Conservation (phyloP, 1,140 invertebrate species). For the Eumaeus atala region DNA sequence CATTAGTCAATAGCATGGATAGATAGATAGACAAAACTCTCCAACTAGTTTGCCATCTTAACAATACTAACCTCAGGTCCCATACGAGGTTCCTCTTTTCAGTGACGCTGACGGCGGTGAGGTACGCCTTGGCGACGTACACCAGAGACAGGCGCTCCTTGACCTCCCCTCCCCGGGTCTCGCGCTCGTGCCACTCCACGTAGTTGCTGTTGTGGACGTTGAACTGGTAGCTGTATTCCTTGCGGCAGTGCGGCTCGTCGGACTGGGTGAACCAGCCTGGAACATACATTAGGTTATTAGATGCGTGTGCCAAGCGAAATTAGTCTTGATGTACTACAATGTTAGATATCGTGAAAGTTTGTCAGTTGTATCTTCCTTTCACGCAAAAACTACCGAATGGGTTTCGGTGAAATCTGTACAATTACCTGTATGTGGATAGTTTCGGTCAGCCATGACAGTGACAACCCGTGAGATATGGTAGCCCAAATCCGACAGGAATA, state of each 20-base stretch:
- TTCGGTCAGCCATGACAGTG: slow-evolving; percentile 89
- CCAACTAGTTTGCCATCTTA: no score
- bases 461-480: slow-evolving; percentile 91
- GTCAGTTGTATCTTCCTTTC: no score
- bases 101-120: slow-evolving; percentile 87
- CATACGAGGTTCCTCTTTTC: slow-evolving; percentile 93
- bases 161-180: slow-evolving; percentile 77
- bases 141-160: slow-evolving; percentile 82
- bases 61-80: slow-evolving; percentile 77
- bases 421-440: slow-evolving; percentile 89
- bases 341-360: no score
- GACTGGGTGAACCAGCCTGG: slow-evolving; percentile 88
- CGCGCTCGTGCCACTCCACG: slow-evolving; percentile 87
- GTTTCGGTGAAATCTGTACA: no score
- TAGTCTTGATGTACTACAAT: neutral
- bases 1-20: no score
- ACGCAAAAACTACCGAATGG: no score
- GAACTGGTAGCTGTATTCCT: slow-evolving; percentile 88
- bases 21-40: no score
- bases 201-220: slow-evolving; percentile 81
- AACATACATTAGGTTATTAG: slow-evolving; percentile 21
- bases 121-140: slow-evolving; percentile 85
- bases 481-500: slow-evolving; percentile 89
- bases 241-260: slow-evolving; percentile 82
- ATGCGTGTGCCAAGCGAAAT: neutral